phyloP scores from a whole-genome alignment of 2,797 vertebrate genomes.

The Pelodytes ibericus region DNA sequence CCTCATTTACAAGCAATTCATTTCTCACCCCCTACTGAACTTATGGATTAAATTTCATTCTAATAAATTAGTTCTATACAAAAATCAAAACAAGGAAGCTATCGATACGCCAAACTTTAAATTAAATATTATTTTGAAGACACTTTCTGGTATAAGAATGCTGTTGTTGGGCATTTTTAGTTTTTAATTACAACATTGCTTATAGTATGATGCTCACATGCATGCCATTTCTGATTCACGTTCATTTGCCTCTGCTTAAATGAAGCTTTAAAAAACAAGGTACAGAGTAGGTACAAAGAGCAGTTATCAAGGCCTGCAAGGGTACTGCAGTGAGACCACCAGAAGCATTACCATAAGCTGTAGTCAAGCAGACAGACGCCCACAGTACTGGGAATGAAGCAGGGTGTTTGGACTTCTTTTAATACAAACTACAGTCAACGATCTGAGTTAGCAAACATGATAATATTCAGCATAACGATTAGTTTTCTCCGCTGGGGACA shows the following conservation, averaged over 20 bases:
- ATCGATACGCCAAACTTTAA: no score
- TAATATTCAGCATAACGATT: conserved; percentile 25
- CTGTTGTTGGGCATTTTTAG: background rate
- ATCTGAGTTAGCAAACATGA: conserved; percentile 10
- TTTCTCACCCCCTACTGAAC: no score
- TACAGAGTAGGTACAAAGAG: no score
- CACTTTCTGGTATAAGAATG: no score
- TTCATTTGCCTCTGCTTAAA: background rate
- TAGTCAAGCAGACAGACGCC: conserved; percentile 10
- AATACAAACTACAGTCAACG: background rate
- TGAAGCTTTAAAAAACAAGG: background rate
- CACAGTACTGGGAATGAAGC: background rate
- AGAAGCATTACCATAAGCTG: background rate
- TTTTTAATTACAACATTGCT: background rate
- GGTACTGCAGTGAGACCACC: conserved; percentile 13
- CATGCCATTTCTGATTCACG: background rate
- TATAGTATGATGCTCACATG: background rate
- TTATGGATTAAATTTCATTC: no score
- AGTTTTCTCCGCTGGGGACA: conserved; percentile 27
- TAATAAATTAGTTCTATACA: no score
- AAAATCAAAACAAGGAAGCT: no score
- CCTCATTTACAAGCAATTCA: no score
- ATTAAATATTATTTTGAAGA: no score
- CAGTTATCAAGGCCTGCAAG: background rate
- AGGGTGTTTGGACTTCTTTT: background rate